phyloP scores from a whole-genome alignment of 2,113 vertebrate species.

The Motacilla tschutschensis region DNA sequence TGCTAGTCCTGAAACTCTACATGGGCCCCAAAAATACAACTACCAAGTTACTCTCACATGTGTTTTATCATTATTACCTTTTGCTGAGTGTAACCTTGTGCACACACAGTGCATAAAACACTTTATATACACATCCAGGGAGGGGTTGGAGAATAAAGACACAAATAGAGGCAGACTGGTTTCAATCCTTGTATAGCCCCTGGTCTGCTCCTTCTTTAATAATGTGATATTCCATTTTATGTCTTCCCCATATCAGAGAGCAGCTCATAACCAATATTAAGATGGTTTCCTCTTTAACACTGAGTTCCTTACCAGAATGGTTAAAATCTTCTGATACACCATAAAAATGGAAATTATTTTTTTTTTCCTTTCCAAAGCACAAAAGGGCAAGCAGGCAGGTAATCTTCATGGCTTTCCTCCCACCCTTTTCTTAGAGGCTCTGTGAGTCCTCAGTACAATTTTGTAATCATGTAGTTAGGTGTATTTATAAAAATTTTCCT shows the following conservation, averaged over 20 bases:
- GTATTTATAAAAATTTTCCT: slow-evolving; percentile 32
- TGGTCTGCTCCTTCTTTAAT: neutral
- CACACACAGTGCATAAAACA: neutral
- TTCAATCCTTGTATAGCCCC: neutral
- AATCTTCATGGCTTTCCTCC: neutral
- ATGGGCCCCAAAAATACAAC: neutral
- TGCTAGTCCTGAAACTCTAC: neutral
- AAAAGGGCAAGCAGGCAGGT: neutral
- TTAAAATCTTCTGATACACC: neutral
- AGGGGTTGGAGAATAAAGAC: neutral
- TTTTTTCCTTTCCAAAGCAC: neutral
- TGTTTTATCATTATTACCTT: neutral
- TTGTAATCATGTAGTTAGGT: slow-evolving; percentile 8
- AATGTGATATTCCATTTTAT: neutral
- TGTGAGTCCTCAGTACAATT: slow-evolving; percentile 7
- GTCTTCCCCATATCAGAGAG: neutral
- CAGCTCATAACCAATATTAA: neutral
- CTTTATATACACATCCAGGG: neutral
- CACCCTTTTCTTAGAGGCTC: neutral
- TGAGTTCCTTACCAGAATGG: neutral
- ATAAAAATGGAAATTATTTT: neutral
- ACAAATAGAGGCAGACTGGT: neutral
- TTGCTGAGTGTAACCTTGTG: neutral
- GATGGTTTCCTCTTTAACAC: neutral
- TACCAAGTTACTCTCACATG: neutral